Evolutionary conservation across 2,113 vertebrate species (phyloP).

Genomic region (Ptilorrhoa leucosticta): DNA sequence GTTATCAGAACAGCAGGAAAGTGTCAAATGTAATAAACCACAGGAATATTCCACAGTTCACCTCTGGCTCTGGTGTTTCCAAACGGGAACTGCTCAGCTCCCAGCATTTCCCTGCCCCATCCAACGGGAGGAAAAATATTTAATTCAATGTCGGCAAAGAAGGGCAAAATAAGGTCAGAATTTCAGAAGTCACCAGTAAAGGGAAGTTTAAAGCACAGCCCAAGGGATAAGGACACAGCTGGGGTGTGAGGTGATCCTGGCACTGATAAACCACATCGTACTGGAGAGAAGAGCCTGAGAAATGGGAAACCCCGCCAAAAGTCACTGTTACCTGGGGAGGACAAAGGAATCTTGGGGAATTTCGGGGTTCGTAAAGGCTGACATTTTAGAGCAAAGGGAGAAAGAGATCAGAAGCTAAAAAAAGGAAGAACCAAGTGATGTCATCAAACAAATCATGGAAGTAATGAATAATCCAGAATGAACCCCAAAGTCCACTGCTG

Average conservation of each 20-base stretch:
- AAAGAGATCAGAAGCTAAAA: not conserved
- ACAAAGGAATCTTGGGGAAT: not conserved
- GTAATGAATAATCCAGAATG: not conserved
- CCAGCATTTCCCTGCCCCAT: constrained; percentile 24
- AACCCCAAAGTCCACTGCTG: not conserved
- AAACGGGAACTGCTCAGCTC: constrained; percentile 48
- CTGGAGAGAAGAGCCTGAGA: not conserved
- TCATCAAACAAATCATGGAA: not conserved
- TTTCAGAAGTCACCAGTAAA: not conserved
- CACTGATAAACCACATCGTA: not conserved
- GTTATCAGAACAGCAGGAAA: constrained; percentile 27
- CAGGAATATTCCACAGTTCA: constrained; percentile 38
- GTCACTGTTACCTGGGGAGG: not conserved
- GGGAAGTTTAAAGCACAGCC: not conserved
- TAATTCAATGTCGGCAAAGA: constrained; percentile 22
- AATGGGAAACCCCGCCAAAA: not conserved
- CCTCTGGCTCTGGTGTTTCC: constrained; percentile 19
- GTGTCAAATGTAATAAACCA: constrained; percentile 24
- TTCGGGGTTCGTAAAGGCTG: not conserved
- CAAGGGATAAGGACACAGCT: fast-evolving
- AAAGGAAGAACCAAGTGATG: not conserved
- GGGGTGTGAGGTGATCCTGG: not conserved
- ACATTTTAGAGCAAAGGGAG: not conserved
- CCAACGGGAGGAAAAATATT: not conserved
- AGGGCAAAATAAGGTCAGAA: not conserved